A percentile compares a stretch with the other conserved stretches of the same genome.
These are phyloP conservation scores for Barypeithes pellucidus DNA, from an alignment of 2,888 invertebrate genomes.

Conservation along the genomic window DNA sequence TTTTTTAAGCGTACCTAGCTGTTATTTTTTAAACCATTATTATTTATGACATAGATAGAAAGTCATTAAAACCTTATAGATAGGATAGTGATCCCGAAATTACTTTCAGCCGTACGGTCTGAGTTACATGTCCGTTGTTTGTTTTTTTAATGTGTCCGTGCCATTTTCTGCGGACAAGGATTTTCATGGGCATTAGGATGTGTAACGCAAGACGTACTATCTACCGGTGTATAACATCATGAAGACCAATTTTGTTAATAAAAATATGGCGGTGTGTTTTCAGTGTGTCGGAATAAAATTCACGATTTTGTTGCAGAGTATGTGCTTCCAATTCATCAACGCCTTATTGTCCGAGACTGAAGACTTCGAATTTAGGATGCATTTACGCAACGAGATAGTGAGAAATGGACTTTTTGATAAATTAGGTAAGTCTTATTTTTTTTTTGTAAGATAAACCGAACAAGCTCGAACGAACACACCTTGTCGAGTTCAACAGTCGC, in stretches of 20 bases:
- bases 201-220: background rate
- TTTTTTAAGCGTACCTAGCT: background rate
- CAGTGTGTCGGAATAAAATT: background rate
- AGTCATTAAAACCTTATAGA: background rate
- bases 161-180: too few species aligned
- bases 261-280: background rate
- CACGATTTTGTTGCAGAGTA: constrained; percentile 74
- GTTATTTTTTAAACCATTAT: background rate
- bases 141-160: too few species aligned
- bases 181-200: background rate
- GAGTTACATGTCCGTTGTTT: too few species aligned
- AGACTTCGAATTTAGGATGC: constrained; percentile 94
- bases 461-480: too few species aligned
- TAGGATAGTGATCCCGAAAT: background rate
- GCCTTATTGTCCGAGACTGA: constrained; percentile 91
- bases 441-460: too few species aligned
- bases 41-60: background rate
- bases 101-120: background rate
- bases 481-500: too few species aligned
- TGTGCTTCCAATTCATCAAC: constrained; percentile 95
- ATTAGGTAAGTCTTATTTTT: constrained; percentile 73
- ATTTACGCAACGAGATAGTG: constrained; percentile 96
- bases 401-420: constrained; percentile 92
- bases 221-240: too few species aligned
- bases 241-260: too few species aligned